Conservation (phyloP, 2,113 vertebrate genomes). For the Puntigrus tetrazona region DNA sequence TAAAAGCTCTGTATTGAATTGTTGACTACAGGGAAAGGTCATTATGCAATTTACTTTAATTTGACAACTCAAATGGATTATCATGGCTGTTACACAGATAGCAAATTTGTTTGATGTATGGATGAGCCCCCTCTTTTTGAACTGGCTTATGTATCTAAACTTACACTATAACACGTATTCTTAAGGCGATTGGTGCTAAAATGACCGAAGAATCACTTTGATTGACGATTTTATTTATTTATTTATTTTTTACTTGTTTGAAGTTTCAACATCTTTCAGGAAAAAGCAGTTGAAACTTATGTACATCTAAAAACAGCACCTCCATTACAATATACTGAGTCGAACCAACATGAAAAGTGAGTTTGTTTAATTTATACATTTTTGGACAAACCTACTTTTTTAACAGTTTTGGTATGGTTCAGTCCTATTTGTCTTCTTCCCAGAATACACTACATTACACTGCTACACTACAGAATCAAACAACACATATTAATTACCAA, state of each 20-base stretch:
- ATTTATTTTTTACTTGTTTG: background rate
- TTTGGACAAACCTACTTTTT: background rate
- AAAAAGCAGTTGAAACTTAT: background rate
- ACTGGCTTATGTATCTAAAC: background rate
- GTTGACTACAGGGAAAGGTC: slow-evolving; percentile 19
- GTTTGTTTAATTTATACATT: background rate
- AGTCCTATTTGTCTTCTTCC: background rate
- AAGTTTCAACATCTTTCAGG: background rate
- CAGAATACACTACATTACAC: background rate
- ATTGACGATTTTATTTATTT: background rate
- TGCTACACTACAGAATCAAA: too few relatives aligned
- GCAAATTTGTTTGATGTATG: slow-evolving; percentile 11
- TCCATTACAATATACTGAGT: background rate
- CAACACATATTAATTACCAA: too few relatives aligned
- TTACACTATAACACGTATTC: background rate
- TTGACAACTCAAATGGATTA: slow-evolving; percentile 16
- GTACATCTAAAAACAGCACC: background rate
- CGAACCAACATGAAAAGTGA: background rate
- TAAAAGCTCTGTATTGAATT: slow-evolving; percentile 1
- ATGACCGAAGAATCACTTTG: background rate
- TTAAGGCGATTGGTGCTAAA: background rate
- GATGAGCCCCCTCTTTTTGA: background rate
- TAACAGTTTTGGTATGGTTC: background rate
- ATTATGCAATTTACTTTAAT: background rate
- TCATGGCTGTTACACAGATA: background rate